phyloP scores from a whole-genome alignment of 2,113 vertebrate species.

The Dasyurus viverrinus region DNA sequence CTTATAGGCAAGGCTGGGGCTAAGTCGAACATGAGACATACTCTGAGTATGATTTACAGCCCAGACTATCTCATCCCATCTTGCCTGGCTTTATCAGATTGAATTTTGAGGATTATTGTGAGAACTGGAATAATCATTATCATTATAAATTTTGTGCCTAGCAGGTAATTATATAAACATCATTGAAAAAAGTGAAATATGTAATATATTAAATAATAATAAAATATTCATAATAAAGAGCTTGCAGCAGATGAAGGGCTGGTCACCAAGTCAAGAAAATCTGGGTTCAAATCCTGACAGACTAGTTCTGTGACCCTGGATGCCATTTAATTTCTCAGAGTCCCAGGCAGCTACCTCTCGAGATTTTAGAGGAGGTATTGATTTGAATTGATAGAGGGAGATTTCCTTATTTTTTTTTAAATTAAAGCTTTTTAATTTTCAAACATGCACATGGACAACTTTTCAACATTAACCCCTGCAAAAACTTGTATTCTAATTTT shows the following conservation, averaged over 20 bases:
- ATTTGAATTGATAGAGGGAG: neutral
- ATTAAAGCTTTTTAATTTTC: too few species aligned
- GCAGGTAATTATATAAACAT: neutral
- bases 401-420: too few species aligned
- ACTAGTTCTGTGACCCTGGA: neutral
- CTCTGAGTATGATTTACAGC: neutral
- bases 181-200: neutral
- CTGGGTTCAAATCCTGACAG: neutral
- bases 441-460: too few species aligned
- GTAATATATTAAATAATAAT: neutral
- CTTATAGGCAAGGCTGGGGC: neutral
- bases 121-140: neutral
- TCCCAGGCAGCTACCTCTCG: neutral
- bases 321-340: neutral
- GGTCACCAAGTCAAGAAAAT: neutral
- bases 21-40: neutral
- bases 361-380: neutral
- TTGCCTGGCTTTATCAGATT: neutral
- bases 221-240: neutral
- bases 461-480: too few species aligned
- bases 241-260: neutral
- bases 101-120: neutral
- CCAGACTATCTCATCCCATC: neutral
- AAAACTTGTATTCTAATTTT: too few species aligned
- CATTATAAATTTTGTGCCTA: neutral